A percentile compares a stretch with the other conserved stretches of the same genome.
Evolutionary conservation across 2,888 invertebrate species (phyloP).

Genomic region (Chrysodeixis includens): DNA sequence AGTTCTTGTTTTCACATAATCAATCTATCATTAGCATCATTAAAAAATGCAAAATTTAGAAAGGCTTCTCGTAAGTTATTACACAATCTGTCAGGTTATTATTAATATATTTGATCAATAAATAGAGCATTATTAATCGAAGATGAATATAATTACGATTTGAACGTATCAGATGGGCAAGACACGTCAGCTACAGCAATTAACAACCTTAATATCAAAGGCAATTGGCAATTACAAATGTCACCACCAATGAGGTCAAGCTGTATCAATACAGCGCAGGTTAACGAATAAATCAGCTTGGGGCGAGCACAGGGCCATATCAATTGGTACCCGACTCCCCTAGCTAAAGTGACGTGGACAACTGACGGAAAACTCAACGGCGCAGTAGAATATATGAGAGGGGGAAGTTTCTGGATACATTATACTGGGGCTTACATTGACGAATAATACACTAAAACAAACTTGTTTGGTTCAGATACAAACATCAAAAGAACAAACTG

Average conservation of each 20-base stretch:
- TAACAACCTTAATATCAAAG: conserved; percentile 55
- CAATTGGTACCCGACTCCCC: conserved; percentile 77
- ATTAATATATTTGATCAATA: not conserved
- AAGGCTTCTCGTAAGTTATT: not conserved
- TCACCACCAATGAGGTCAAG: conserved; percentile 78
- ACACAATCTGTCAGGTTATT: not conserved
- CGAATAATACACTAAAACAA: not conserved
- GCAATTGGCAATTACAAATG: conserved; percentile 67
- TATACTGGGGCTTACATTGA: conserved; percentile 10
- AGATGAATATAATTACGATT: not conserved
- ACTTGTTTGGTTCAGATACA: not conserved
- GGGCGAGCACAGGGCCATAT: conserved; percentile 82
- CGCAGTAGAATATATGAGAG: conserved; percentile 53
- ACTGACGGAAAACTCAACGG: conserved; percentile 59
- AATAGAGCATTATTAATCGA: not conserved
- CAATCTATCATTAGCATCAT: not conserved
- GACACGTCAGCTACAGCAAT: conserved; percentile 35
- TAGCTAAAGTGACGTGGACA: conserved; percentile 59
- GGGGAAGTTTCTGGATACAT: conserved; percentile 38
- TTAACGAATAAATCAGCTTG: conserved; percentile 85
- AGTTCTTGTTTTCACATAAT: not conserved
- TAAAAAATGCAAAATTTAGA: conserved; percentile 1
- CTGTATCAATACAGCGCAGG: conserved; percentile 78
- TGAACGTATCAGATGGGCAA: conserved; percentile 13
- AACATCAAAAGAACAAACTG: not conserved